Base-by-base conservation (phyloP, 2,888 invertebrate genomes). In the Entomobrya multifasciata region DNA sequence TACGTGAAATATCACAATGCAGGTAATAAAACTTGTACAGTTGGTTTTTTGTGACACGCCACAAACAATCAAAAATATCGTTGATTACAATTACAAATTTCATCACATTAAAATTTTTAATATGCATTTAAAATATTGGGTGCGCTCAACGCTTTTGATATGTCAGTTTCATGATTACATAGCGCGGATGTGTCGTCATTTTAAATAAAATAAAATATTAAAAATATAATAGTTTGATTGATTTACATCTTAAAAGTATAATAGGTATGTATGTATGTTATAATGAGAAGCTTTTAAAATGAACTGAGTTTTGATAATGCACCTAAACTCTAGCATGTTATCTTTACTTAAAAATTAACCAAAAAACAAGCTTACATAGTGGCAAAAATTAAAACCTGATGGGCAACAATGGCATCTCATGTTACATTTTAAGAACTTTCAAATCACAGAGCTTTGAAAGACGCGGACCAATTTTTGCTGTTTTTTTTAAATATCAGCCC, bases 1-100 rank as follows among this genome's bases (percentile, higher is more conserved):
- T 86, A 87, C 74, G 65, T 87, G 87, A 62, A 87, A 87, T 87
- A 87, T 87, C 87, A 87, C 87, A 87, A 83, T 83, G 79, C 55
- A 87, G 87, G 87, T 87, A 87, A 87, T 87, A 83, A 87, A 83
- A 83, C 83, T 83, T 83, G 83, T 83, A 83, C 83, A 83, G 83
- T 83, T 76, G 83, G 76, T 83, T 83, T n/a, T n/a, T 81, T 70
- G 77, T 77, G 83, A 65, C 67, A 76, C 55, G 60, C 47, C 15
- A 70, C 52, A 65, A 52, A 41, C 70, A 41, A 81, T 20, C 4
- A 67, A 44, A 22, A 67, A n/a, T 44, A 60, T 20, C 13, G 41
- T 22, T 67, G 41, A 41, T 44, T 20, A 62, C 30, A n/a, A 30
- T 30, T 1, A 62, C 1, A 0, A 25, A 25, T 57, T 17, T 8